These are phyloP conservation scores for Eupleurogrammus muticus DNA, from an alignment of 2,797 vertebrate species.

Conservation along the genomic window DNA sequence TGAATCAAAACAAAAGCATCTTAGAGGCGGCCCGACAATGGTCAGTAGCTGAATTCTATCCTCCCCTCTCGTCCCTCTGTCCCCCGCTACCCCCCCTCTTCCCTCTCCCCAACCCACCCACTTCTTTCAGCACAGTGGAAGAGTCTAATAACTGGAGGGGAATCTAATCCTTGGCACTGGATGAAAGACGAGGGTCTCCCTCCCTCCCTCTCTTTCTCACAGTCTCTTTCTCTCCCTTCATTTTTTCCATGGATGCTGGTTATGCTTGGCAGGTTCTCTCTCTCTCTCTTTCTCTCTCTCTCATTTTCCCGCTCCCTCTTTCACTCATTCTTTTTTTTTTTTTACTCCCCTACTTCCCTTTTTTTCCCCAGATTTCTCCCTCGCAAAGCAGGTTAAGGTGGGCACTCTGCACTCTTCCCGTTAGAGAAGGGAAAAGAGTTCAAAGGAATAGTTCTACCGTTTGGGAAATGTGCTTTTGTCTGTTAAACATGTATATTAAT, in stretches of 20 bases:
- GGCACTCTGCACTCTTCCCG: slow-evolving; percentile 13
- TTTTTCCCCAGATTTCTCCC: slow-evolving; percentile 39
- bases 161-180: slow-evolving; percentile 89
- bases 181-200: slow-evolving; percentile 84
- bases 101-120: slow-evolving; percentile 70
- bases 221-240: slow-evolving; percentile 76
- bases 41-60: slow-evolving; percentile 66
- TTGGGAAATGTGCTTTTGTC: slow-evolving; percentile 3
- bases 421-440: slow-evolving; percentile 11
- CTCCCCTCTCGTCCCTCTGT: slow-evolving; percentile 45
- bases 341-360: slow-evolving; percentile 29
- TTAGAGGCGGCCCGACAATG: slow-evolving; percentile 48
- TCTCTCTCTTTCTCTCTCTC: slow-evolving; percentile 29
- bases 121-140: slow-evolving; percentile 84
- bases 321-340: slow-evolving; percentile 33
- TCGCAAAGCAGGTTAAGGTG: slow-evolving; percentile 53
- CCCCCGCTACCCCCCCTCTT: slow-evolving; percentile 1
- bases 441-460: neutral
- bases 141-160: slow-evolving; percentile 87
- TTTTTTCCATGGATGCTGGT: slow-evolving; percentile 75
- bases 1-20: slow-evolving; percentile 61
- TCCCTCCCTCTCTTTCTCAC: slow-evolving; percentile 79
- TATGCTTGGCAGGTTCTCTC: slow-evolving; percentile 79
- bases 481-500: neutral
- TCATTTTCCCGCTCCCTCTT: slow-evolving; percentile 54